Conservation (phyloP, 2,113 vertebrate species). For the Pomatostomus ruficeps region DNA sequence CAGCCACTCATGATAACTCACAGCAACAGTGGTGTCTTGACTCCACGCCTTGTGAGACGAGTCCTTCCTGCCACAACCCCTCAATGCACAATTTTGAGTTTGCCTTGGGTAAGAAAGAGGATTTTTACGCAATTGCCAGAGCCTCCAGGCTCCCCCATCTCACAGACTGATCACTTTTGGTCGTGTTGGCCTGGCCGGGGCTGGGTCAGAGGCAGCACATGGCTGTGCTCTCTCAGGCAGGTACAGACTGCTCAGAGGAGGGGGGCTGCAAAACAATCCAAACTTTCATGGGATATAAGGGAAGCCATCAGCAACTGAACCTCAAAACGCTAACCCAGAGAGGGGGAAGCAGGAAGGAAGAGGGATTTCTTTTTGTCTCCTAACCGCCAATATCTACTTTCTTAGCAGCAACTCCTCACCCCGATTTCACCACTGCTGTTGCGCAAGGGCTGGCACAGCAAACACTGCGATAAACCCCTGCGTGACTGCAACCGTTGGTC, state of each 20-base stretch:
- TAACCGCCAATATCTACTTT: not conserved
- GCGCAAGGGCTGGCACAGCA: not conserved
- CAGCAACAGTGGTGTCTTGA: rapidly evolving
- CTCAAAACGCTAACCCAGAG: rapidly evolving
- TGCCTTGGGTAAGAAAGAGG: not conserved
- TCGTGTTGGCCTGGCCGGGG: rapidly evolving
- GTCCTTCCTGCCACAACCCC: not conserved
- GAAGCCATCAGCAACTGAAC: not conserved
- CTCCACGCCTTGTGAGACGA: rapidly evolving
- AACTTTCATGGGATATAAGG: not conserved
- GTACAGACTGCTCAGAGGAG: not conserved
- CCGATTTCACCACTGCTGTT: not conserved
- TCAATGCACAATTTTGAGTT: not conserved
- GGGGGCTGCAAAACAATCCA: not conserved
- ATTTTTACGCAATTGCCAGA: not conserved
- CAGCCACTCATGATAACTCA: rapidly evolving
- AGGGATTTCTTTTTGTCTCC: too few species aligned
- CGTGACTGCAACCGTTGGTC: not conserved
- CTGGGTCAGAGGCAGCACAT: not conserved
- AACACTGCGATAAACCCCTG: not conserved
- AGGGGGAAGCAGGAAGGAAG: rapidly evolving
- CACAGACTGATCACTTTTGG: not conserved
- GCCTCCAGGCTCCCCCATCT: too few species aligned
- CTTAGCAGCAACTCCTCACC: not conserved
- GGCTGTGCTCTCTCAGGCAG: not conserved